Base-by-base conservation (phyloP, 2,888 invertebrate genomes). In the Hanleya hanleyi region DNA sequence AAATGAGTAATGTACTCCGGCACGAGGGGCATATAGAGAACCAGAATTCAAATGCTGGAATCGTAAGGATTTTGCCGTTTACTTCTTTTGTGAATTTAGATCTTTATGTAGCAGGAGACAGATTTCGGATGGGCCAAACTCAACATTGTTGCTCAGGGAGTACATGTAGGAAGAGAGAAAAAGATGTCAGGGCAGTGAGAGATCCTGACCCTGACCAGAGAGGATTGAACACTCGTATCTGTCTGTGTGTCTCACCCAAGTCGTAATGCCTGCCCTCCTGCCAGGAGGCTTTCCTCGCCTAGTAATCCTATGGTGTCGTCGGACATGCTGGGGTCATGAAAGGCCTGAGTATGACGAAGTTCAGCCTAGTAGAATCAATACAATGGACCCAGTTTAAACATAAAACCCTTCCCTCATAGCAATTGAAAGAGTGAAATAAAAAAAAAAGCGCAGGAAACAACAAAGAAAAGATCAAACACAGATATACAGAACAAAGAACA, bases 221-320 rank as follows among this genome's bases (percentile, higher is more conserved):
- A 12, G 41, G 9, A 41, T 41, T 9, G 41, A 41, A 41, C 9
- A 18, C 9, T 41, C 18, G 9, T 41, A 57, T 26, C 32, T 7
- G 57, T 57, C 12, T 18, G 57, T 47, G 7, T 7, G 22, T 73
- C 87, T 83, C 83, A 98, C 98, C 98, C 98, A 92, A 98, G 94
- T 93, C 97, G 97, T 92, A 97, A 95, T 92, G 97, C 96, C 93
- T 97, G 97, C 93, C 97, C 97, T 92, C 96, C 96, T 91, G 96
- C 96, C 92, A 95, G 94, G 91, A 96, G 95, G 90, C 95, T 96
- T 93, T 98, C 98, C 93, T 98, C 98, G 92, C 97, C 97, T 91
- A 98, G 94, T 91, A 98, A 94, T 92, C 96, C 97, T 92, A 98
- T 96, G 18, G 79, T 84, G 93, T 97, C 91, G 73, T 91, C 97